Evolutionary conservation across 2,113 vertebrate genomes (phyloP).

Genomic region (Anas platyrhynchos): DNA sequence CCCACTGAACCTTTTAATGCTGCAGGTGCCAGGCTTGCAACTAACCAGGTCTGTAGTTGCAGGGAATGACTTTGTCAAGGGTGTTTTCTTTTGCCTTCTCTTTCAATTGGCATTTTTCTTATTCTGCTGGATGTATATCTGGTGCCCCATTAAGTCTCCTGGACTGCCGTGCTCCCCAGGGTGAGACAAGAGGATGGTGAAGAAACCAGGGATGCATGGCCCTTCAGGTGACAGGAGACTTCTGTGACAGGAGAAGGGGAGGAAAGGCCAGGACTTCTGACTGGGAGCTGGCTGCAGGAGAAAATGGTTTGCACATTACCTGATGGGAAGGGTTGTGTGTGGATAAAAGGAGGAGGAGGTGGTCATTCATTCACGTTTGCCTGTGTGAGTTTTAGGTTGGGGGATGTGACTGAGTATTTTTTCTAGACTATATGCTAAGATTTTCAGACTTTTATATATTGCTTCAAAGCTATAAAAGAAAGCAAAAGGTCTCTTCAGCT

Average conservation of each 20-base stretch:
- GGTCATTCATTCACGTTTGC: accelerated
- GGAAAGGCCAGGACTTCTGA: not conserved
- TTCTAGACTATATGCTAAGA: not conserved
- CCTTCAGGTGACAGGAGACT: not conserved
- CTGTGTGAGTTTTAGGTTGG: not conserved
- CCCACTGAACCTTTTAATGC: not conserved
- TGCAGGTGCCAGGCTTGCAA: not conserved
- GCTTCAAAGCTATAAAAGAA: not conserved
- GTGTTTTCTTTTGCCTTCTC: not conserved
- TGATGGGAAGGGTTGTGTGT: not conserved
- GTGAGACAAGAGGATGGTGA: not conserved
- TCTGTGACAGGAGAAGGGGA: not conserved
- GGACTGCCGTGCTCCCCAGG: not conserved
- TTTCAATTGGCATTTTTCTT: not conserved
- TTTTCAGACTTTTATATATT: not conserved
- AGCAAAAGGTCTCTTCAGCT: too few relatives aligned
- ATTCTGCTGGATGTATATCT: not conserved
- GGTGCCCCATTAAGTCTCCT: not conserved
- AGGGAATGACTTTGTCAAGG: accelerated
- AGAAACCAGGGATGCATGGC: not conserved
- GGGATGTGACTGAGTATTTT: accelerated
- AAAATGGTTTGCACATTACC: not conserved
- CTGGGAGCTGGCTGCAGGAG: not conserved
- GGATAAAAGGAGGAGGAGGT: not conserved
- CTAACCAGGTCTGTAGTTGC: not conserved